Conservation (phyloP, 2,797 vertebrate genomes). For the Mastacembelus armatus region DNA sequence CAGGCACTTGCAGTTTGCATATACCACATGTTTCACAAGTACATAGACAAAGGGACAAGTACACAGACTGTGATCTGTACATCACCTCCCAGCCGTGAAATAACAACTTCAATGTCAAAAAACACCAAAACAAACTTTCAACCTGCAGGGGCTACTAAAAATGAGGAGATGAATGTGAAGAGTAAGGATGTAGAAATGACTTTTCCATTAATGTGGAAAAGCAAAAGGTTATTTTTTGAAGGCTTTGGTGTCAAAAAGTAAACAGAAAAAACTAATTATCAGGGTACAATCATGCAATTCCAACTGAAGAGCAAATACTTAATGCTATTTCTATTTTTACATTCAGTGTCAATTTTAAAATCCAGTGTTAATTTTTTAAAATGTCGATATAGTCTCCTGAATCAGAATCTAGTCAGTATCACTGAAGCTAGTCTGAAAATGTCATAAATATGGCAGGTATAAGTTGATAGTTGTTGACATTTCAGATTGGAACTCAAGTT, state of each 20-base stretch:
- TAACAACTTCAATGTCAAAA: conserved; percentile 60
- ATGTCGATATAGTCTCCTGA: too few species aligned
- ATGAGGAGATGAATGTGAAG: neutral
- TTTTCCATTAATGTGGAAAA: neutral
- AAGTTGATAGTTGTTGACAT: conserved; percentile 1
- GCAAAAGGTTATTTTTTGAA: neutral
- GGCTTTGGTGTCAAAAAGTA: neutral
- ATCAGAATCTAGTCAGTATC: too few species aligned
- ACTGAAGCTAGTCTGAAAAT: neutral
- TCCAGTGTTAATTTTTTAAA: too few species aligned
- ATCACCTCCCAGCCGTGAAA: conserved; percentile 35
- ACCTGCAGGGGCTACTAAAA: conserved; percentile 9
- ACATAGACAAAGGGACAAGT: conserved; percentile 24
- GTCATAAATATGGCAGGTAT: conserved; percentile 2
- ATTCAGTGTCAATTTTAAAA: too few species aligned
- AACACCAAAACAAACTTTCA: conserved; percentile 37
- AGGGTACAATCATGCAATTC: neutral
- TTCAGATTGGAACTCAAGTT: conserved; percentile 9
- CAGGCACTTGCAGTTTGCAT: conserved; percentile 35
- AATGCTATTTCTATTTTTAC: too few species aligned
- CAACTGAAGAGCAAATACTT: too few species aligned
- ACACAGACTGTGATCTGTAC: conserved; percentile 38
- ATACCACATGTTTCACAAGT: conserved; percentile 34
- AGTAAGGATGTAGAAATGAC: neutral
- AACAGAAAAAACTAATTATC: neutral